These are phyloP conservation scores for Nylanderia fulva DNA, from an alignment of 1,140 invertebrate species.

Conservation along the genomic window DNA sequence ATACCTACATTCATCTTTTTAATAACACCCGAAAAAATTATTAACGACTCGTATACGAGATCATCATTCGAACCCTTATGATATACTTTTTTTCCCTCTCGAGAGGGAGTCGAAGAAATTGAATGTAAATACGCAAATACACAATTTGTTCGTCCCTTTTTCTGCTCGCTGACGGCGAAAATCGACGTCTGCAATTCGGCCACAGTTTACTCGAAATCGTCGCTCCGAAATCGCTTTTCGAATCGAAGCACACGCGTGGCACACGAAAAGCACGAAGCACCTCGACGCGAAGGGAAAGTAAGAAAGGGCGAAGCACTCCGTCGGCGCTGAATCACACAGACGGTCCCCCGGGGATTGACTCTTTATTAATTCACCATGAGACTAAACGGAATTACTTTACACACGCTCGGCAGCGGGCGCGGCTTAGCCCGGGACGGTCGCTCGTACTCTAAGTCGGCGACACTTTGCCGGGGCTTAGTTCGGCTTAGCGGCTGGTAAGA, in stretches of 20 bases:
- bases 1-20: no score
- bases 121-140: conserved; percentile 77
- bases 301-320: not conserved
- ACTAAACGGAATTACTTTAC: conserved; percentile 72
- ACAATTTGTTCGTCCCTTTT: conserved; percentile 22
- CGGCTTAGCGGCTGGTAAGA: conserved; percentile 59
- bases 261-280: conserved; percentile 1
- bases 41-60: not conserved
- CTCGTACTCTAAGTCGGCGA: conserved; percentile 48
- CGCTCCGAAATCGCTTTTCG: conserved; percentile 21
- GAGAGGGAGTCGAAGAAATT: conserved; percentile 67
- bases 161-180: not conserved
- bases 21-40: not conserved
- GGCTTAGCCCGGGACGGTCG: conserved; percentile 46
- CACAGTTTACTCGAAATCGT: conserved; percentile 43
- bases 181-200: conserved; percentile 30
- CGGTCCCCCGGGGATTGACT: conserved; percentile 59
- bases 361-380: conserved; percentile 76
- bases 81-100: conserved; percentile 1
- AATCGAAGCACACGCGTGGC: conserved; percentile 23
- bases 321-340: conserved; percentile 50
- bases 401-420: conserved; percentile 34
- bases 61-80: not conserved
- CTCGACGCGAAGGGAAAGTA: not conserved
- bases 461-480: conserved; percentile 54